Percentiles rank a stretch among this genome's conserved stretches.
Evolutionary conservation across 2,797 vertebrate species (phyloP).

Genomic region (Heterohyrax brucei): DNA sequence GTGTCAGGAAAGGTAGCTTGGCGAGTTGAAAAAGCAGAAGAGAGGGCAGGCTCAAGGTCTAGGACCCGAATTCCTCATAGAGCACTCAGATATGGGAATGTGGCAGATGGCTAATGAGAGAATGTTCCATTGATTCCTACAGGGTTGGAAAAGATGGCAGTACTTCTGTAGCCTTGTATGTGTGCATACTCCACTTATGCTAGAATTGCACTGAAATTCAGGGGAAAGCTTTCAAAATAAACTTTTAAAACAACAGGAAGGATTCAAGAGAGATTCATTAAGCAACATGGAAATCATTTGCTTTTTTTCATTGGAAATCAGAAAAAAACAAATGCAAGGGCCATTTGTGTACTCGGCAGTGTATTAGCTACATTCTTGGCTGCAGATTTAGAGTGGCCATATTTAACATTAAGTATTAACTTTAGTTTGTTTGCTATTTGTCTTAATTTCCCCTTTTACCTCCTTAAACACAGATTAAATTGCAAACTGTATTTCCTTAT

Average conservation of each 20-base stretch:
- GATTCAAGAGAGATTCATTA: not conserved
- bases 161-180: not conserved
- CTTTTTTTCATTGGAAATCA: not conserved
- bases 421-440: constrained; percentile 58
- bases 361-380: not conserved
- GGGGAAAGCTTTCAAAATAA: constrained; percentile 6
- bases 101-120: not conserved
- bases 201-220: not conserved
- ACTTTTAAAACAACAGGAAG: not conserved
- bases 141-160: not conserved
- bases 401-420: constrained; percentile 35
- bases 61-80: not conserved
- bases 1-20: not conserved
- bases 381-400: not conserved
- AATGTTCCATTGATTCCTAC: not conserved
- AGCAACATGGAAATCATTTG: not conserved
- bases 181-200: not conserved
- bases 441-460: constrained; percentile 70
- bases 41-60: not conserved
- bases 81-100: not conserved
- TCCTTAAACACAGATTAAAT: constrained; percentile 70
- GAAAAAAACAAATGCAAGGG: not conserved
- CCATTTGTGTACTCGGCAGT: not conserved
- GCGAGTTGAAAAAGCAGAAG: not conserved
- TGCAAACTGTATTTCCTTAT: constrained; percentile 64